Percentiles rank a stretch among this genome's conserved stretches.
Evolutionary conservation across 2,888 invertebrate species (phyloP).

Genomic region (Drosophila demipolita): DNA sequence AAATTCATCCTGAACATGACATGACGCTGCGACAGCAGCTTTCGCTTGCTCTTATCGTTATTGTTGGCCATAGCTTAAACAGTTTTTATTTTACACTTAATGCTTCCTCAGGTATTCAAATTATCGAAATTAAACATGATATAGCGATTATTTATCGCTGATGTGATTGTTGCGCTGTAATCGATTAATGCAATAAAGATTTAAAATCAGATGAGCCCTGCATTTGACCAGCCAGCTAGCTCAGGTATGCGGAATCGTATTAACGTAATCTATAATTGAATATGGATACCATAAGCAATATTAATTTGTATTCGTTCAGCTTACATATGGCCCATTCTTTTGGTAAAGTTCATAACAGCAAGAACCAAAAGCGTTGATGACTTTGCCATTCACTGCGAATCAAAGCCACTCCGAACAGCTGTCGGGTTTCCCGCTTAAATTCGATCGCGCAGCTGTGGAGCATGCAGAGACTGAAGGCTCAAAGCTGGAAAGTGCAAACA

Average conservation of each 20-base stretch:
- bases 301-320: not conserved
- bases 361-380: not conserved
- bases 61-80: slow-evolving; percentile 32
- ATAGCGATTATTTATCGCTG: not conserved
- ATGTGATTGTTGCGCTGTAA: not conserved
- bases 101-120: not conserved
- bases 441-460: slow-evolving; percentile 58
- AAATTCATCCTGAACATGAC: slow-evolving; percentile 82
- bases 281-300: not conserved
- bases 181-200: not conserved
- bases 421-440: slow-evolving; percentile 56
- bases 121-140: not conserved
- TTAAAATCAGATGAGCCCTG: not conserved
- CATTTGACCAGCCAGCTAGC: not conserved
- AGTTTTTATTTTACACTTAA: not conserved
- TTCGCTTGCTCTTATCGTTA: slow-evolving; percentile 50
- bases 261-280: not conserved
- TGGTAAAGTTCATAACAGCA: not conserved
- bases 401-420: slow-evolving; percentile 38
- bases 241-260: not conserved
- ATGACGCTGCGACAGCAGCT: slow-evolving; percentile 51
- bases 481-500: slow-evolving; percentile 38
- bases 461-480: slow-evolving; percentile 38
- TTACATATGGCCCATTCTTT: not conserved
- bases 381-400: slow-evolving; percentile 29